These are phyloP conservation scores for Hyla sarda DNA, from an alignment of 2,113 vertebrate species.

Conservation along the genomic window DNA sequence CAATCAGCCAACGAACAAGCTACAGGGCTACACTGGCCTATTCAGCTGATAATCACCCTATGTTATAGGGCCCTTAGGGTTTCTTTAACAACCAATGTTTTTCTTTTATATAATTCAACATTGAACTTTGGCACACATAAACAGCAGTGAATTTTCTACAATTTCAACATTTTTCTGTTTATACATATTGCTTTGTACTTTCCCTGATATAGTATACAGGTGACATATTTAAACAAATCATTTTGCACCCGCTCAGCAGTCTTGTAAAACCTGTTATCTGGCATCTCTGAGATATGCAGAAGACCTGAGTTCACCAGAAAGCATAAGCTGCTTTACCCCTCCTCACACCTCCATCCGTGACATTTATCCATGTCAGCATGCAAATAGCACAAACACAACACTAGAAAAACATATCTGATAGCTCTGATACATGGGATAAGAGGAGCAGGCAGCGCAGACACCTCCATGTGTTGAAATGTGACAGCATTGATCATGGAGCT, in stretches of 20 bases:
- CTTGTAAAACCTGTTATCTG: slow-evolving; percentile 76
- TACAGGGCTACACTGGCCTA: too few species aligned
- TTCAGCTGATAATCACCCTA: too few species aligned
- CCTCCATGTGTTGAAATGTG: neutral
- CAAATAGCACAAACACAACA: slow-evolving; percentile 61
- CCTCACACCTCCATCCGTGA: slow-evolving; percentile 65
- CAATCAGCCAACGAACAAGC: too few species aligned
- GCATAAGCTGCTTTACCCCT: neutral
- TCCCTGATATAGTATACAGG: slow-evolving; percentile 27
- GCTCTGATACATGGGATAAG: neutral
- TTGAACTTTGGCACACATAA: neutral
- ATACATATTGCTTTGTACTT: neutral
- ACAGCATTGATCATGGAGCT: neutral
- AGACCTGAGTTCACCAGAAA: slow-evolving; percentile 38
- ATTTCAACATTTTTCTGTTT: neutral
- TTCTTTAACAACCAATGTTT: neutral
- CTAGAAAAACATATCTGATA: neutral
- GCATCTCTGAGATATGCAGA: slow-evolving; percentile 57
- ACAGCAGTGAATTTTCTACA: neutral
- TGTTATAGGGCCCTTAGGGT: too few species aligned
- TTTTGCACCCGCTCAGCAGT: slow-evolving; percentile 71
- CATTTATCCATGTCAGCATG: slow-evolving; percentile 69
- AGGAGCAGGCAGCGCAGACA: neutral
- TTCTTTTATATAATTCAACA: neutral
- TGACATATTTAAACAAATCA: slow-evolving; percentile 63